A percentile compares a stretch with the other conserved stretches of the same genome.
These are phyloP conservation scores for Papilio polyxenes DNA, from an alignment of 1,140 invertebrate species.

Conservation along the genomic window DNA sequence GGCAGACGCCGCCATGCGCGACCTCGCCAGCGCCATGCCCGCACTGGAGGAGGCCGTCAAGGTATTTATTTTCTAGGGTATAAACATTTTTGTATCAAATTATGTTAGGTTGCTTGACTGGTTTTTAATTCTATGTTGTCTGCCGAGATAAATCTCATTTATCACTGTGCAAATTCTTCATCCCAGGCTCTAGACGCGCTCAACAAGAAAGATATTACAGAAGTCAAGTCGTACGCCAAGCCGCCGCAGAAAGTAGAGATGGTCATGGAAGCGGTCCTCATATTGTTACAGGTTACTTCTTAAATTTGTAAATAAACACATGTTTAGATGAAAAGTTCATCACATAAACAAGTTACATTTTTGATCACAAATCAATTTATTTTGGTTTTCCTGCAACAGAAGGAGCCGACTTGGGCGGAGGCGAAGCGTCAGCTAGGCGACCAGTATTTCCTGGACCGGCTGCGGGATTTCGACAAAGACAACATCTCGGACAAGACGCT, in stretches of 20 bases:
- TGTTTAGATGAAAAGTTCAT: no score
- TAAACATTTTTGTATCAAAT: no score
- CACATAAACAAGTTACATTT: not conserved
- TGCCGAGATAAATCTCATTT: not conserved
- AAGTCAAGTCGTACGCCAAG: constrained; percentile 92
- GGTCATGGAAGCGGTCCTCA: constrained; percentile 94
- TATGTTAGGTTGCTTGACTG: no score
- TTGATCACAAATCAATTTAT: not conserved
- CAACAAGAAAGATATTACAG: constrained; percentile 93
- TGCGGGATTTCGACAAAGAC: constrained; percentile 93
- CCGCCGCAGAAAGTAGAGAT: constrained; percentile 92
- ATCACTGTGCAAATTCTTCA: not conserved
- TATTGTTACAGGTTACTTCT: constrained; percentile 83
- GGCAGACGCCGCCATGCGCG: constrained; percentile 88
- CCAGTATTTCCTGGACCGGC: constrained; percentile 86
- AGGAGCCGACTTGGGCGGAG: constrained; percentile 91
- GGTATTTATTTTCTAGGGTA: constrained; percentile 65
- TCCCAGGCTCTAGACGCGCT: constrained; percentile 87
- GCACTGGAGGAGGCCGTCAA: constrained; percentile 90
- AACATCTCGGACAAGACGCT: constrained; percentile 91
- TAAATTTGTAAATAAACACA: not conserved
- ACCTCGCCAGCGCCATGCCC: constrained; percentile 91
- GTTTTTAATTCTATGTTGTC: not conserved
- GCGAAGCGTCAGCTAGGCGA: constrained; percentile 91
- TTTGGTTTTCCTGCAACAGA: constrained; percentile 55